Conservation (phyloP, 2,888 invertebrate species). For the Drosophila leonis region DNA sequence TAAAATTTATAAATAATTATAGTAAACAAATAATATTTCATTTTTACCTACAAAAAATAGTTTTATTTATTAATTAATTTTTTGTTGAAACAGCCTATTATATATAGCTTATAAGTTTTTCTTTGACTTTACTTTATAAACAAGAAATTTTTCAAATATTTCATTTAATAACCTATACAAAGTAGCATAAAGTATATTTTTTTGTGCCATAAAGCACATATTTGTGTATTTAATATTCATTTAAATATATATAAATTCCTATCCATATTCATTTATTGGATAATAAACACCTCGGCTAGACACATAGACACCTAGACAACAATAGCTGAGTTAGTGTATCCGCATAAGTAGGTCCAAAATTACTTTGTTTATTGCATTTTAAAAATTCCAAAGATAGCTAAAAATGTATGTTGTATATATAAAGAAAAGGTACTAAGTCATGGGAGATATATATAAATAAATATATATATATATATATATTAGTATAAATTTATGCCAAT, state of each 20-base stretch:
- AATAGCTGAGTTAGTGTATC: slow-evolving; percentile 4
- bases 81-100: background rate
- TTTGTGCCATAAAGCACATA: background rate
- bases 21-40: background rate
- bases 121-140: background rate
- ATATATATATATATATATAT: background rate
- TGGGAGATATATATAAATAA: slow-evolving; percentile 19
- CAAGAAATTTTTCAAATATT: background rate
- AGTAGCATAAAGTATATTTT: background rate
- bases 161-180: background rate
- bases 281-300: background rate
- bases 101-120: background rate
- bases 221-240: background rate
- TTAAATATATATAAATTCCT: background rate
- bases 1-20: background rate
- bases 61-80: background rate
- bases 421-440: too few relatives aligned
- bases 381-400: slow-evolving; percentile 34
- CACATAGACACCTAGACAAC: background rate
- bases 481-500: background rate
- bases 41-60: too few relatives aligned
- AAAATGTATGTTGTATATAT: slow-evolving; percentile 19
- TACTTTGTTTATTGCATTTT: slow-evolving; percentile 48
- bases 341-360: slow-evolving; percentile 16
- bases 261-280: background rate